Evolutionary conservation across 2,888 invertebrate genomes (phyloP).

Genomic region (Ametastegia equiseti): DNA sequence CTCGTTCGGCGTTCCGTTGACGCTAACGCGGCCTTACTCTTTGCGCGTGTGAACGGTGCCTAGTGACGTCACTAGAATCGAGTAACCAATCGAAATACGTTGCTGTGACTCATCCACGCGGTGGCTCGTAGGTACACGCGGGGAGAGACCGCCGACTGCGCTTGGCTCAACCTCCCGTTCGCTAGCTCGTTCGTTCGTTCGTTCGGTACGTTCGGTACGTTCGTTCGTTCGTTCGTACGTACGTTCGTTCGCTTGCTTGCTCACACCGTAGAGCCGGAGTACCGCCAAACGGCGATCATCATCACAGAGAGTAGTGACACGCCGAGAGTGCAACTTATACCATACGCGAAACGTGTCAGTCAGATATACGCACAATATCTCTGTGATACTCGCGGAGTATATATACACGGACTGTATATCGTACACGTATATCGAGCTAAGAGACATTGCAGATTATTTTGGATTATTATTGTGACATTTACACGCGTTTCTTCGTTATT

Average conservation of each 20-base stretch:
- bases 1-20: neutral
- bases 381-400: too few relatives aligned
- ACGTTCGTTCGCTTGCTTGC: neutral
- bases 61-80: constrained; percentile 63
- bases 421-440: too few relatives aligned
- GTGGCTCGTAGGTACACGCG: constrained; percentile 62
- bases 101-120: constrained; percentile 65
- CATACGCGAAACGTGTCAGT: neutral
- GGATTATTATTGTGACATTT: too few relatives aligned
- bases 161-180: constrained; percentile 33
- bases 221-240: neutral
- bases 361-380: too few relatives aligned
- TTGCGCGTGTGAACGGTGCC: constrained; percentile 45
- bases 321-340: neutral
- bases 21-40: constrained; percentile 2
- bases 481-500: too few relatives aligned
- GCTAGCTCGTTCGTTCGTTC: neutral
- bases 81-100: constrained; percentile 61
- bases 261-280: neutral
- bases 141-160: constrained; percentile 38
- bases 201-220: too few relatives aligned
- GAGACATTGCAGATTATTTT: too few relatives aligned
- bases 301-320: neutral
- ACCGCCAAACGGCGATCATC: constrained; percentile 10
- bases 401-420: too few relatives aligned